These are phyloP conservation scores for Antechinus stuartii DNA, from an alignment of 2,113 vertebrate genomes.

Conservation along the genomic window DNA sequence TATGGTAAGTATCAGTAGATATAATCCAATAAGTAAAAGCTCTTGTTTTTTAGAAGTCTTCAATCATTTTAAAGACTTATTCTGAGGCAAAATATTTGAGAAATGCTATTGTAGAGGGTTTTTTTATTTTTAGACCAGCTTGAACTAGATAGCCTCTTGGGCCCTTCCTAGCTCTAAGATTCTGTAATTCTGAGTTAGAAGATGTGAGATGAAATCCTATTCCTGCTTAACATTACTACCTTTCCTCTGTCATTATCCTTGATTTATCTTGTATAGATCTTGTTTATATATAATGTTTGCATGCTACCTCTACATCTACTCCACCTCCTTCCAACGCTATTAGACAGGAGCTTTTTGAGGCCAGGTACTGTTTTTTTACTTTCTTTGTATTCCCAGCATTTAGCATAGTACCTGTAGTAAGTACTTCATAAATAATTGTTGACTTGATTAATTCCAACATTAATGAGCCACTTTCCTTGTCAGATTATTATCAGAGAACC, in stretches of 20 bases:
- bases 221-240: background rate
- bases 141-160: background rate
- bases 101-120: background rate
- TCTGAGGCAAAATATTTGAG: background rate
- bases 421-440: background rate
- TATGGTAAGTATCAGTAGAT: background rate
- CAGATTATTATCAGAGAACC: background rate
- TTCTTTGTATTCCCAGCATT: background rate
- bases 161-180: background rate
- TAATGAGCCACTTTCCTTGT: background rate
- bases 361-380: background rate
- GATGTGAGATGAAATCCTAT: background rate
- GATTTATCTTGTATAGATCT: background rate
- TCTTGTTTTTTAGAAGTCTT: background rate
- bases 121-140: background rate
- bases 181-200: background rate
- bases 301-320: background rate
- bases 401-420: background rate
- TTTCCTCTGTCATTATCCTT: background rate
- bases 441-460: background rate
- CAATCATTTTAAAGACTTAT: background rate
- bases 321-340: background rate
- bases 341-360: background rate
- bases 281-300: background rate
- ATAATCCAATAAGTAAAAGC: background rate